Base-by-base conservation (phyloP, 1,140 invertebrate genomes). In the Dendrolimus punctatus region DNA sequence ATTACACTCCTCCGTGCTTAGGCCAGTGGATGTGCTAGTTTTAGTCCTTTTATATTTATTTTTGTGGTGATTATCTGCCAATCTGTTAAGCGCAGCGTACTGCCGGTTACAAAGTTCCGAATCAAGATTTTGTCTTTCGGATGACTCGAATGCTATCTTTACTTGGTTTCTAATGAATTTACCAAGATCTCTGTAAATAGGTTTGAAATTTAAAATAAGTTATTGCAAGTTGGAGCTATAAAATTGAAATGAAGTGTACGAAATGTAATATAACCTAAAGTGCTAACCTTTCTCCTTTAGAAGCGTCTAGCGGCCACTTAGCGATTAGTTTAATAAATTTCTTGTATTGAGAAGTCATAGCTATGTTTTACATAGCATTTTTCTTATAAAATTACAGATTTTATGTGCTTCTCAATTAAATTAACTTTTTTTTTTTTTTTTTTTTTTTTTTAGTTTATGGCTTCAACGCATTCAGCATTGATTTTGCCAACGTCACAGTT, bases 271-370 rank as follows among this genome's bases (percentile, higher is more conserved):
- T 65, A 64, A 64, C 62, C 64, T 62, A 58, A 56, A 39, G 49
- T 58, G 68, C 75, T 85, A 87, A 95, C 94, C 92, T 92, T 73
- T 91, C 91, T 37, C 82, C 76, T 89, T 95, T 96, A 8, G 87
- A 86, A 63, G 87, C 81, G 79, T 95, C 94, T 39, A 94, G 60
- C 39, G 94, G 94, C 94, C 94, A 96, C 75, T 91, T 91, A 77
- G 95, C 91, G 59, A 95, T 88, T 56, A 96, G 81, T 83, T 89
- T 91, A 23, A 93, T 76, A 78, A 93, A 94, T 76, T 91, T 90
- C 73, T 91, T 93, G 73, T 94, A 95, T 65, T 88, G 89, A 60
- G 88, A 88, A 71, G 90, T 90, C 91, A 92, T 91, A 67, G 50
- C 54, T 53, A 55, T 40, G 9, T n/a, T 46, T 39, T 56, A 40